Percentiles rank a stretch among this genome's conserved stretches.
Evolutionary conservation across 2,797 vertebrate species (phyloP).

Genomic region (Vespertilio murinus): DNA sequence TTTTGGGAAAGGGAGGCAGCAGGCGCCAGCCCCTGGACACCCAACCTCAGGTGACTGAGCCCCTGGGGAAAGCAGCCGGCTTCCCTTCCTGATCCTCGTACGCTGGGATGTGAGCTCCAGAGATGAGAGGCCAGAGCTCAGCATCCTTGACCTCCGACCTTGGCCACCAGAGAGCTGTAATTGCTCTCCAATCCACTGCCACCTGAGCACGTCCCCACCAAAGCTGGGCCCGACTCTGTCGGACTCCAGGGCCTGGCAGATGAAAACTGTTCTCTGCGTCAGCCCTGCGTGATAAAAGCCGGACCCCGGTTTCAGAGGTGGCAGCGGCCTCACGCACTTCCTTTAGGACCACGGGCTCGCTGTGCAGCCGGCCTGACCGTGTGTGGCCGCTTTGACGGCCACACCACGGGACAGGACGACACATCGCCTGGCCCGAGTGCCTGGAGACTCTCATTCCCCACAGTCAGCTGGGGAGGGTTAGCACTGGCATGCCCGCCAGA

Average conservation of each 20-base stretch:
- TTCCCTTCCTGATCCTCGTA: not conserved
- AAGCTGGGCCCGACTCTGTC: not conserved
- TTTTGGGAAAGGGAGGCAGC: not conserved
- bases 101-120: not conserved
- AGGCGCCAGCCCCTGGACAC: accelerated
- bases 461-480: accelerated
- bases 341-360: accelerated
- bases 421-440: accelerated
- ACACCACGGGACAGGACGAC: accelerated
- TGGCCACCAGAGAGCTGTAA: not conserved
- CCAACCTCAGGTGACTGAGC: not conserved
- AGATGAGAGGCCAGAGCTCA: not conserved
- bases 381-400: not conserved
- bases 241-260: not conserved
- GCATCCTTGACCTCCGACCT: not conserved
- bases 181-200: not conserved
- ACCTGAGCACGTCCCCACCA: not conserved
- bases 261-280: not conserved
- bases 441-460: not conserved
- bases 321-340: accelerated
- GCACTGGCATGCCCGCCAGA: accelerated
- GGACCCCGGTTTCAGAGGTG: not conserved
- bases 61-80: not conserved
- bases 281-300: not conserved
- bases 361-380: accelerated